These are phyloP conservation scores for Halisarca cf. caerulea DNA, from an alignment of 37 sponge, comb jelly and placozoan species.

Conservation along the genomic window DNA sequence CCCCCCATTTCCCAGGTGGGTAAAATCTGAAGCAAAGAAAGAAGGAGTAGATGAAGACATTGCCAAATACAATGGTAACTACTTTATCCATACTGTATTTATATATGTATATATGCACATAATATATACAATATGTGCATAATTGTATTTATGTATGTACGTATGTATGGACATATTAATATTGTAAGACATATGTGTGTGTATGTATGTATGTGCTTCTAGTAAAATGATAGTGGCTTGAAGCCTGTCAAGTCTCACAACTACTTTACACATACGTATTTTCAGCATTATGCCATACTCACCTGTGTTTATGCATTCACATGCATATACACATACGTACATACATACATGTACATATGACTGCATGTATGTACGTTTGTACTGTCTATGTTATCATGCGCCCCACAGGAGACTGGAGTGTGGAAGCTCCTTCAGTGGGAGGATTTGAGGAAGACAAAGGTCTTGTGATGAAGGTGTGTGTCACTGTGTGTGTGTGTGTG, in stretches of 20 bases:
- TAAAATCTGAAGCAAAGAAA: conserved; percentile 78
- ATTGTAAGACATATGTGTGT: no score
- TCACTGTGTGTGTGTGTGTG: neutral
- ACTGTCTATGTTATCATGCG: neutral
- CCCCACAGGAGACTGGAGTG: conserved; percentile 68
- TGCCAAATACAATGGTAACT: conserved; percentile 89
- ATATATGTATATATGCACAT: neutral
- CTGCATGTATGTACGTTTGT: neutral
- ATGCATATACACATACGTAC: no score
- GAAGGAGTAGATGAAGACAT: conserved; percentile 78
- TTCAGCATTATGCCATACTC: no score
- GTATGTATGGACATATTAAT: neutral
- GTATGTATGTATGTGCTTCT: no score
- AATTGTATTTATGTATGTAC: neutral
- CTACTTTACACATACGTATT: no score
- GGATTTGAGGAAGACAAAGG: conserved; percentile 66
- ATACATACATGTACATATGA: no score
- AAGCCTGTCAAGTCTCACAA: no score
- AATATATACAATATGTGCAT: neutral
- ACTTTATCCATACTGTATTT: no score
- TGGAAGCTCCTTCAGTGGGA: conserved; percentile 54
- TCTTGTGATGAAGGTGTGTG: conserved; percentile 81
- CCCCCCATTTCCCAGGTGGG: conserved; percentile 77
- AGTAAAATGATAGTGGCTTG: no score
- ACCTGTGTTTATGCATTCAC: no score